Percentiles rank a stretch among this genome's conserved stretches.
These are phyloP conservation scores for Axinella damicornis DNA, from an alignment of 37 sponge, comb jelly and placozoan genomes.

Conservation along the genomic window DNA sequence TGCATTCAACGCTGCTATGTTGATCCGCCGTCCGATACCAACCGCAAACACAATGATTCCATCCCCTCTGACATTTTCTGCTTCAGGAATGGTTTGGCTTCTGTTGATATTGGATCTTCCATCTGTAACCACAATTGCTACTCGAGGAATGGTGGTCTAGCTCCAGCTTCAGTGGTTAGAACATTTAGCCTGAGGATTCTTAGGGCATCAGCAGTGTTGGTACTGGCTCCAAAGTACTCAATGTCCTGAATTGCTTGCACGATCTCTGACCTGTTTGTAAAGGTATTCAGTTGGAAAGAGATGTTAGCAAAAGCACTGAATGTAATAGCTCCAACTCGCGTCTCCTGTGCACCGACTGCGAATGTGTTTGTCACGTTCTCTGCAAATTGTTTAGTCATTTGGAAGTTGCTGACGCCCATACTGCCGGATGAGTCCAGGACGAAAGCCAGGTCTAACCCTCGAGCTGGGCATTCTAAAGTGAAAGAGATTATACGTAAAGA, in stretches of 20 bases:
- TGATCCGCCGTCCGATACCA: constrained; percentile 32
- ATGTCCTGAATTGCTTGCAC: constrained; percentile 2
- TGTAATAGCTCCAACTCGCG: constrained; percentile 38
- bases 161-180: constrained; percentile 39
- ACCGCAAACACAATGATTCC: constrained; percentile 45
- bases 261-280: constrained; percentile 5
- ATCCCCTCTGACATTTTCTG: constrained; percentile 7
- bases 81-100: constrained; percentile 29
- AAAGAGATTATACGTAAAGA: no score
- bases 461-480: constrained; percentile 29
- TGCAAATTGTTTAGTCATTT: constrained; percentile 30
- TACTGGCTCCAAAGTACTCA: constrained; percentile 26
- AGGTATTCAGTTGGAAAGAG: constrained; percentile 20
- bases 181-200: background rate
- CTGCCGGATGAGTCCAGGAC: constrained; percentile 59
- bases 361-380: constrained; percentile 33
- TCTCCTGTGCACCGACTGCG: constrained; percentile 35
- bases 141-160: constrained; percentile 47
- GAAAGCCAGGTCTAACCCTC: constrained; percentile 43
- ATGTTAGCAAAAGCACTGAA: constrained; percentile 25
- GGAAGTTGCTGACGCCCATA: constrained; percentile 33
- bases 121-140: constrained; percentile 67
- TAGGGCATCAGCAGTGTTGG: constrained; percentile 66
- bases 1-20: constrained; percentile 21
- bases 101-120: constrained; percentile 50